A percentile compares a stretch with the other conserved stretches of the same genome.
Conservation (phyloP, 2,113 vertebrate species). For the Leptobrachium leishanense region DNA sequence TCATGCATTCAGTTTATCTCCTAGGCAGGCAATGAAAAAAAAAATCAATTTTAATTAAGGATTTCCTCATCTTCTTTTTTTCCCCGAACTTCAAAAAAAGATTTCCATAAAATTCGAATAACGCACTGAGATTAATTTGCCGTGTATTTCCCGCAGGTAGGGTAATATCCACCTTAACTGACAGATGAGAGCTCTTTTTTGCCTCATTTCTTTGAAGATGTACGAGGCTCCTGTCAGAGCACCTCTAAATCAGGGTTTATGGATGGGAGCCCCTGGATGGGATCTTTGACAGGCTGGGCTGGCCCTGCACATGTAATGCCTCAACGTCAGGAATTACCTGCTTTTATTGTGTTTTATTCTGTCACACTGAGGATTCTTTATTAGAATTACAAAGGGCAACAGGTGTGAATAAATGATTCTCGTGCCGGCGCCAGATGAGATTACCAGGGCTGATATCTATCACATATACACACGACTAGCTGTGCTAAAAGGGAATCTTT, state of each 20-base stretch:
- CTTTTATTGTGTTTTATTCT: too few relatives aligned
- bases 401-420: too few relatives aligned
- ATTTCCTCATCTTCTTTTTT: slow-evolving; percentile 5
- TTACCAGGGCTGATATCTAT: too few relatives aligned
- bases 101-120: slow-evolving; percentile 33
- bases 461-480: too few relatives aligned
- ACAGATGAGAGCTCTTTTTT: slow-evolving; percentile 3
- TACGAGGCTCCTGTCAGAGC: slow-evolving; percentile 2
- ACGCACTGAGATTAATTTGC: not conserved
- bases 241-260: not conserved
- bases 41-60: slow-evolving; percentile 42
- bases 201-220: slow-evolving; percentile 23
- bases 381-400: too few relatives aligned
- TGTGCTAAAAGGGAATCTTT: too few relatives aligned
- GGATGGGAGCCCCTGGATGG: too few relatives aligned
- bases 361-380: too few relatives aligned
- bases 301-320: too few relatives aligned
- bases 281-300: too few relatives aligned
- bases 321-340: too few relatives aligned
- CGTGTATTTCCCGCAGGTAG: slow-evolving; percentile 32
- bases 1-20: slow-evolving; percentile 20
- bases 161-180: slow-evolving; percentile 11
- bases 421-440: too few relatives aligned
- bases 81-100: not conserved
- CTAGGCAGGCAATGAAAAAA: slow-evolving; percentile 2